These are phyloP conservation scores for Cynopterus brachyotis DNA, from an alignment of 2,113 vertebrate species.

Conservation along the genomic window DNA sequence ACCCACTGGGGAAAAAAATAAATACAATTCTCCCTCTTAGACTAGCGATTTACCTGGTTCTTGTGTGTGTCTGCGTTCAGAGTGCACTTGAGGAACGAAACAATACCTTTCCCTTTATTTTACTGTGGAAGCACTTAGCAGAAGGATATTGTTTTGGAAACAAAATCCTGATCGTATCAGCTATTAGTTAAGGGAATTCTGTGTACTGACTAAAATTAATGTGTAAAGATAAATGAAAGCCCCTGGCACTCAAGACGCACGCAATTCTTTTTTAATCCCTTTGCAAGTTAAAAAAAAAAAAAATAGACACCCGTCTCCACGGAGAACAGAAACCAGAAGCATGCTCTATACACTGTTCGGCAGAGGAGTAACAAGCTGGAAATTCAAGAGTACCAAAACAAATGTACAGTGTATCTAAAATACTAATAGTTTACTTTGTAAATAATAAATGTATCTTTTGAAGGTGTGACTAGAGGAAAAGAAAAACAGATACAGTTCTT, in stretches of 20 bases:
- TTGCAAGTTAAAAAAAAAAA: slow-evolving; percentile 61
- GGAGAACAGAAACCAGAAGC: slow-evolving; percentile 31
- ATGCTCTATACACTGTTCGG: not conserved
- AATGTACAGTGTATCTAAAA: slow-evolving; percentile 28
- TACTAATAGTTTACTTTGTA: not conserved
- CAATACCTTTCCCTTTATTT: slow-evolving; percentile 55
- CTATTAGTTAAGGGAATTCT: slow-evolving; percentile 72
- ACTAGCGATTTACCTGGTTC: slow-evolving; percentile 57
- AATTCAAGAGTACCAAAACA: slow-evolving; percentile 42
- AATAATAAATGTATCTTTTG: not conserved
- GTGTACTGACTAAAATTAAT: slow-evolving; percentile 82
- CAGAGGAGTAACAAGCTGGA: not conserved
- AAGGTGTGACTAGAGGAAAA: not conserved
- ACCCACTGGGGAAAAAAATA: slow-evolving; percentile 75
- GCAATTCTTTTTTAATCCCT: slow-evolving; percentile 56
- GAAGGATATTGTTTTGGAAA: slow-evolving; percentile 66
- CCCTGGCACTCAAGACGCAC: slow-evolving; percentile 70
- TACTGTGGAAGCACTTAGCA: slow-evolving; percentile 57
- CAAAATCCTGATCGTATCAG: slow-evolving; percentile 74
- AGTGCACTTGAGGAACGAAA: slow-evolving; percentile 50
- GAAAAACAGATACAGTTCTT: not conserved
- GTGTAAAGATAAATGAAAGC: slow-evolving; percentile 72
- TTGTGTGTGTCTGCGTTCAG: not conserved
- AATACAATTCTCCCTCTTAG: slow-evolving; percentile 75
- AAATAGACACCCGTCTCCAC: not conserved